phyloP scores from a whole-genome alignment of 1,140 invertebrate species.

The Drosophila sproati region DNA sequence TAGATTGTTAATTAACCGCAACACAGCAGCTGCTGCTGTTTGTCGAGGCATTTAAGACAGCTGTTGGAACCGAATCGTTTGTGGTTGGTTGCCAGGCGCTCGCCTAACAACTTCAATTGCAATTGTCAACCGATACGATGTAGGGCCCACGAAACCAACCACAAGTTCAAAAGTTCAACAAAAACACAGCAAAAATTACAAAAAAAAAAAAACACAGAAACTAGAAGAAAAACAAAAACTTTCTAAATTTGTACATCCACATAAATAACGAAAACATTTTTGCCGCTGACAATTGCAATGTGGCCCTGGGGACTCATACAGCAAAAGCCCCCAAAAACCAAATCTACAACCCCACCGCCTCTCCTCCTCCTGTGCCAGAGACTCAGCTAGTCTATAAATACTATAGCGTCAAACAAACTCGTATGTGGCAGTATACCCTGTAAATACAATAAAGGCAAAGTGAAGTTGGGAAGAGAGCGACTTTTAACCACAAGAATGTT shows the following conservation, averaged over 20 bases:
- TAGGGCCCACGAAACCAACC: slow-evolving; percentile 49
- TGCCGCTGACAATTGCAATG: slow-evolving; percentile 58
- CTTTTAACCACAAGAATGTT: too few relatives aligned
- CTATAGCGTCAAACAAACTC: slow-evolving; percentile 21
- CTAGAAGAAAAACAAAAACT: slow-evolving; percentile 19
- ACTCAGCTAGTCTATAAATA: slow-evolving; percentile 40
- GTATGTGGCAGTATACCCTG: slow-evolving; percentile 9
- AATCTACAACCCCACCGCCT: not conserved
- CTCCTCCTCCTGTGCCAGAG: not conserved
- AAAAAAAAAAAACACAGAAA: slow-evolving; percentile 8
- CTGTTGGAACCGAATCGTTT: slow-evolving; percentile 57
- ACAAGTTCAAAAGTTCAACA: slow-evolving; percentile 66
- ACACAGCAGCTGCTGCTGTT: slow-evolving; percentile 28
- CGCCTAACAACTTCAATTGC: slow-evolving; percentile 60
- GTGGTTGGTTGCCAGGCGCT: slow-evolving; percentile 53
- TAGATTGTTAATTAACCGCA: slow-evolving; percentile 70
- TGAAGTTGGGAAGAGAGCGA: too few relatives aligned
- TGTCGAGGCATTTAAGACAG: slow-evolving; percentile 4
- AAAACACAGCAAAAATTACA: slow-evolving; percentile 5
- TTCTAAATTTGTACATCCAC: slow-evolving; percentile 56
- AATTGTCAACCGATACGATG: slow-evolving; percentile 70
- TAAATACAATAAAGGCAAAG: too few relatives aligned
- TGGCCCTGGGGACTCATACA: slow-evolving; percentile 46
- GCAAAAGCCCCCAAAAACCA: not conserved
- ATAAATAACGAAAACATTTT: slow-evolving; percentile 54